Evolutionary conservation across 1,140 invertebrate genomes (phyloP), one percentile per base, ranked within the genome.

Genomic region (Pseudomyrmex dendroicus): DNA sequence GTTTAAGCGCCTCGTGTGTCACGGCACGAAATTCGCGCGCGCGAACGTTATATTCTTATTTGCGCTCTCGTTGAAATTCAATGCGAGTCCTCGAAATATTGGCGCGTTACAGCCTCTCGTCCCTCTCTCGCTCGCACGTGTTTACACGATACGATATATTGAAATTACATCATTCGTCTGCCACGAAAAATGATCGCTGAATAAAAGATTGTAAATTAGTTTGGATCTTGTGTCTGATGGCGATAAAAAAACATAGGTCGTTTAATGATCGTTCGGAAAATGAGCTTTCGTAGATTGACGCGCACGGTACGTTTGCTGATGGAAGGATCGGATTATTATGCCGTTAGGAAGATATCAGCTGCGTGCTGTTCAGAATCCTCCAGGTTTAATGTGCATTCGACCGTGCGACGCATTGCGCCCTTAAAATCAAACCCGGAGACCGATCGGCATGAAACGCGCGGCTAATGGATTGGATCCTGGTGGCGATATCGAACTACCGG

Each of bases 51-150:
- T 48, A 68, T 25, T 68, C 64, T 78, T 78, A 68, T 54, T 67
- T 67, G 52, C 63, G 35, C 44, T 15, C 48, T 80, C 44, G 56
- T 80, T 80, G 66, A 78, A 57, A 78, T 80, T 80, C 76, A 80
- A 80, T 54, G 66, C 61, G 4, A 54, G 61, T 54, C 22, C 8
- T 25, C 25, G 61, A 76, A 76, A 76, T 64, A 35, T 61, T 15
- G 50, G 54, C 17, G 44, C 52, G 17, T 12, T 46, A 17, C 48
- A 48, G 52, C 13, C 13, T 17, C 22, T 52, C n/a, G n/a, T n/a
- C n/a, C n/a, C n/a, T 76, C 22, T 17, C 73, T 12, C 48, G n/a
- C 22, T 46, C 72, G 57, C 17, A 50, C 63, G 57, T 35, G 35
- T 35, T 35, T 35, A 35, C 48, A 57, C 63, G 2, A 46, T 68